phyloP scores from a whole-genome alignment of 1,140 invertebrate species.

The Probaryconus sp. region DNA sequence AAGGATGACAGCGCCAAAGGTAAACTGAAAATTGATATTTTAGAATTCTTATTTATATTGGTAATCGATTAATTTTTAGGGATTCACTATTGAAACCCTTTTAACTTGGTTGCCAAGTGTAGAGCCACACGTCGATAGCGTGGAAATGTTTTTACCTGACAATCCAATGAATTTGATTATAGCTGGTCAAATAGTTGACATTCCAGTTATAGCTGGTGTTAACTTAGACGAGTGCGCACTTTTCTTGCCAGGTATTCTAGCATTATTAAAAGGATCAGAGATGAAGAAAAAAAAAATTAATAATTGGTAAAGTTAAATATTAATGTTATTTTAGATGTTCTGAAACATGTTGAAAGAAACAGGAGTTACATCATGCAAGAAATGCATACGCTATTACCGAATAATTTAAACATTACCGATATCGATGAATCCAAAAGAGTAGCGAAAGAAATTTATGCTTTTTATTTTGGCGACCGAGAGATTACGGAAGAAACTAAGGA shows the following conservation, averaged over 20 bases:
- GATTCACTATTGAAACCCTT: conserved; percentile 60
- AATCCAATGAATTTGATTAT: conserved; percentile 79
- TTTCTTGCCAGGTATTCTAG: conserved; percentile 64
- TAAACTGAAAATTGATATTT: conserved; percentile 52
- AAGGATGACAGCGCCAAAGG: conserved; percentile 57
- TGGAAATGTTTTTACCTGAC: conserved; percentile 81
- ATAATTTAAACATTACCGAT: conserved; percentile 80
- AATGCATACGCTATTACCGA: conserved; percentile 77
- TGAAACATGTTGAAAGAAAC: conserved; percentile 10
- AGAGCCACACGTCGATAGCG: conserved; percentile 77
- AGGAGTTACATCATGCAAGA: conserved; percentile 75
- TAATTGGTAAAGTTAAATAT: neutral
- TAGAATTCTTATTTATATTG: too few relatives aligned
- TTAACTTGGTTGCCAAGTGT: conserved; percentile 82
- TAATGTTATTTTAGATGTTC: conserved; percentile 21
- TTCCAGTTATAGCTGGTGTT: conserved; percentile 84
- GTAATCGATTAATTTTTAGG: too few relatives aligned
- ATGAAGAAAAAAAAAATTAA: neutral
- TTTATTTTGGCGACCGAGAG: conserved; percentile 80
- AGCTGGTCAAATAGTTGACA: conserved; percentile 77
- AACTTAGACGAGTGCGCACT: conserved; percentile 81
- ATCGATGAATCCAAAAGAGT: conserved; percentile 69
- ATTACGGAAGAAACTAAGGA: conserved; percentile 18
- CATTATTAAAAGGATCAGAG: too few relatives aligned
- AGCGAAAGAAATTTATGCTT: conserved; percentile 79